These are phyloP conservation scores for Siderastrea siderea DNA, from an alignment of 92 coral and sea anemone genomes.

Conservation along the genomic window DNA sequence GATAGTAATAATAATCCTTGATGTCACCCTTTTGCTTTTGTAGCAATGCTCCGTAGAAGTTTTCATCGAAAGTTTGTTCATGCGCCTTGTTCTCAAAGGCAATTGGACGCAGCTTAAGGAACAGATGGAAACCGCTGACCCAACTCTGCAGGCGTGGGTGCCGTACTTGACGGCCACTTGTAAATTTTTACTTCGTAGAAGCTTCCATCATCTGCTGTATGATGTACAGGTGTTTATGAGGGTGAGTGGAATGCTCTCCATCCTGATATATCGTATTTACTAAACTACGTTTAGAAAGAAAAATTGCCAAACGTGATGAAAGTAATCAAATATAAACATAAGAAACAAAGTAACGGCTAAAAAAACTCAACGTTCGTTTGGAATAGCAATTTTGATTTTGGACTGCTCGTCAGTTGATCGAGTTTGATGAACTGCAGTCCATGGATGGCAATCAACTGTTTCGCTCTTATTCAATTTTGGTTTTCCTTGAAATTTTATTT, in stretches of 20 bases:
- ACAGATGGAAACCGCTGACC: conserved; percentile 89
- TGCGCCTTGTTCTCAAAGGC: conserved; percentile 95
- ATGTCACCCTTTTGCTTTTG: background rate
- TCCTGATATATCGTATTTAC: too few relatives aligned
- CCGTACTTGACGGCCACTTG: conserved; percentile 98
- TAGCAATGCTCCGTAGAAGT: conserved; percentile 91
- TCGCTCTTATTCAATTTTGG: too few relatives aligned
- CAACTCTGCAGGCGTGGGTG: conserved; percentile 94
- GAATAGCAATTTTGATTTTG: too few relatives aligned
- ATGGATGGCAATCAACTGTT: too few relatives aligned
- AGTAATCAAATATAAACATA: too few relatives aligned
- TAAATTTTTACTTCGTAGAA: conserved; percentile 82
- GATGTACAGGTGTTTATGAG: conserved; percentile 96
- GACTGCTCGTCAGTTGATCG: too few relatives aligned
- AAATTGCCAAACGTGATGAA: too few relatives aligned
- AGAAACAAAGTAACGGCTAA: too few relatives aligned
- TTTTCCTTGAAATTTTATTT: too few relatives aligned
- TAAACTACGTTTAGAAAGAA: too few relatives aligned
- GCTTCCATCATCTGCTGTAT: conserved; percentile 84
- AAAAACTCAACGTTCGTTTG: too few relatives aligned
- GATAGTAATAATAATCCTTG: background rate
- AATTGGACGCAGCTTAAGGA: conserved; percentile 81
- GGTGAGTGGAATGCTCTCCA: conserved; percentile 54
- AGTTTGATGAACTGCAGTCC: too few relatives aligned
- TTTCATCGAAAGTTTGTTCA: conserved; percentile 89